Base-by-base conservation (phyloP, 2,888 invertebrate genomes). In the Acrobasis suavella region DNA sequence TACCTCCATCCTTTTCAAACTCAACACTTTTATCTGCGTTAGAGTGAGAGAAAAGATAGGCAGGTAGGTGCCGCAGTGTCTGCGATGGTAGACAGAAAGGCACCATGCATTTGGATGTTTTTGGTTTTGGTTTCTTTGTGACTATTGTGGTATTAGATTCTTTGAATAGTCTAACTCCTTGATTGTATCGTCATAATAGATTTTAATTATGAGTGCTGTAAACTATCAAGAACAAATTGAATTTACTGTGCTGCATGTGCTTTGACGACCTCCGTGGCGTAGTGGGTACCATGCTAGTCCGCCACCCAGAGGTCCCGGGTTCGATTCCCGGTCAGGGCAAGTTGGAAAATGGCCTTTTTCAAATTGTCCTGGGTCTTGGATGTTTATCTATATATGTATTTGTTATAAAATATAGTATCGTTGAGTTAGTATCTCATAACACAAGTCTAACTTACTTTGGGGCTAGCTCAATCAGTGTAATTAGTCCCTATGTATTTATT, bases 11-110 rank as follows among this genome's bases (percentile, higher is more conserved):
- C 64, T 77, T 71, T 58, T 81, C 66, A 64, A 60, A 58, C 66
- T 54, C 49, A 54, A 55, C 50, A 65, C 64, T 69, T 67, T 72
- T 71, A 70, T 72, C 75, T 9, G 9, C 42, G 75, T 54, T 37
- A 55, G 77, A 86, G 65, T 2, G 78, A 72, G 86, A 86, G 64
- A 71, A 67, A 69, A 62, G 85, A 86, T 78, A 74, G 70, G 71
- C 90, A 91, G 91, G 91, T 91, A 90, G 91, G 89, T 87, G 91
- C 90, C 91, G 76, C 65, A 73, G 72, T 86, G 91, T 91, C 91
- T 91, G 84, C 83, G 75, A 72, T 70, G 74, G 70, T 81, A 90
- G 91, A 91, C 91, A 87, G 82, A 75, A 78, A 80, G 87, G 91
- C 90, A 91, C 90, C 91, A 85, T 79, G 75, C 65, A 65, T 66